Evolutionary conservation across 2,797 vertebrate species (phyloP), one percentile per base, ranked within the genome.

Genomic region (Sciurus vulgaris): DNA sequence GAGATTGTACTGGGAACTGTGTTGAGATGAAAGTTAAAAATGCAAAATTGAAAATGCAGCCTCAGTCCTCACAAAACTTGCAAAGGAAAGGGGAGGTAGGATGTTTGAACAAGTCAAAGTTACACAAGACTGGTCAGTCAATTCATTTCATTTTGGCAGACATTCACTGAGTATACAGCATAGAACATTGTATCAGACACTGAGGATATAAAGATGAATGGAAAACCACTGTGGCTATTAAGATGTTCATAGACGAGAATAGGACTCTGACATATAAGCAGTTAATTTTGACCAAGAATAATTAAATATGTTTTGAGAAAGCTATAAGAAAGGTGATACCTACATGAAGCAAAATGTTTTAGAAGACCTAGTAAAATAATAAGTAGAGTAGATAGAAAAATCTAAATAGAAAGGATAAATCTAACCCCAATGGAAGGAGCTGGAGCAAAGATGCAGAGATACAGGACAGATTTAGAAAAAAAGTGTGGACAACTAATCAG

Each of bases 241-340:
- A 89, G 35, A 63, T 85, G 33, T 47, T 93, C 44, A 28, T n/a
- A 83, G 44, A 65, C 30, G 28, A 85, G 70, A 44, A 33, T 3
- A 2, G 41, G 12, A 73, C 6, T 82, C 26, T 86, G 49, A 81
- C n/a, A 47, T 47, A 41, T 70, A 86, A 94, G 84, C n/a, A 69
- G 83, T 67, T 94, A 61, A 87, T 73, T 91, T 89, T 56, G 72
- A 59, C 22, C 20, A 44, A 94, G 35, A 63, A 69, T 73, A 89
- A 87, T 59, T 92, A n/a, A 77, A 1, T 93, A 83, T n/a, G 94
- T 85, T 86, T 35, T 92, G 33, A 82, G 30, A 86, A 86, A 65
- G 26, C 69, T 87, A 38, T 41, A 28, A 91, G 51, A 93, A 86
- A 86, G 33, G 49, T 89, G 20, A 69, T n/a, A 72, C 17, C 10